Evolutionary conservation across 2,888 invertebrate species (phyloP).

Genomic region (Dermolepida albohirtum): DNA sequence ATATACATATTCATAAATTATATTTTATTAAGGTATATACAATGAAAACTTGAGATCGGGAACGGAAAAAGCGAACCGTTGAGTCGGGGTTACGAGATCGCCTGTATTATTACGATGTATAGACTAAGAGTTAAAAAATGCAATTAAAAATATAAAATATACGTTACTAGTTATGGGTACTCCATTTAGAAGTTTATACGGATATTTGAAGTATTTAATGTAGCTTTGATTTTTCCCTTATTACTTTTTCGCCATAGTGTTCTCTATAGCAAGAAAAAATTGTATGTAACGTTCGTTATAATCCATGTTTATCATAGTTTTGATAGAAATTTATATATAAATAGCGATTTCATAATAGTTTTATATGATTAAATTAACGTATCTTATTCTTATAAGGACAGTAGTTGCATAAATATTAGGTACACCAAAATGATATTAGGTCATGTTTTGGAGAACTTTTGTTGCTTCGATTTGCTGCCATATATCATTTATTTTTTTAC

Average conservation of each 20-base stretch:
- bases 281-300: no score
- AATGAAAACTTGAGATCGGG: slow-evolving; percentile 31
- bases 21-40: slow-evolving; percentile 33
- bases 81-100: slow-evolving; percentile 2
- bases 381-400: no score
- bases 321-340: no score
- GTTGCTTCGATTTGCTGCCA: no score
- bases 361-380: no score
- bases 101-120: not conserved
- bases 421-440: no score
- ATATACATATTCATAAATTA: slow-evolving; percentile 42
- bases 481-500: no score
- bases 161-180: slow-evolving; percentile 15
- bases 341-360: no score
- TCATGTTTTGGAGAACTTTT: no score
- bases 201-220: slow-evolving; percentile 13
- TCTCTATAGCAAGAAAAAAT: no score
- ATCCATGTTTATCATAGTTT: no score
- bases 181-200: slow-evolving; percentile 12
- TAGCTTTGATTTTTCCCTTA: not conserved
- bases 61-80: slow-evolving; percentile 17
- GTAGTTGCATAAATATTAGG: no score
- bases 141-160: slow-evolving; percentile 31
- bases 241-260: not conserved
- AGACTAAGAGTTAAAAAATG: slow-evolving; percentile 18